Evolutionary conservation across 2,888 invertebrate species (phyloP), one percentile per base, ranked within the genome.

Genomic region (Tanytarsus gracilentus): DNA sequence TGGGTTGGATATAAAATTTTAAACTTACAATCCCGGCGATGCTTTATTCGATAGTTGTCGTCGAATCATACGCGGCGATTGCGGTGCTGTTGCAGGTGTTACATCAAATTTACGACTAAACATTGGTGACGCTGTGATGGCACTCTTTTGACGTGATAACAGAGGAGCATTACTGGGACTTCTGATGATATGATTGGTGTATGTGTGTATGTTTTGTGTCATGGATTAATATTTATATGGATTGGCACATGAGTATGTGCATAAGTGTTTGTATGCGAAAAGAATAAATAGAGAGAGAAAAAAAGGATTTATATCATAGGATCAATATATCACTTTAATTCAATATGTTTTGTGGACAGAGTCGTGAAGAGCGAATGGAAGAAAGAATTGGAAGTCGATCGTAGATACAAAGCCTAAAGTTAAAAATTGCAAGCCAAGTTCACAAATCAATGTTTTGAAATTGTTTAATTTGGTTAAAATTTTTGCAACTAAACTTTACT

Each of bases 1-100:
- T 33, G n/a, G 6, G 3, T 3, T 11, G 6, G 33, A n/a, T 23
- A 44, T 23, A 44, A 18, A 14, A 44, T 18, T 11, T 23, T 23
- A 44, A 30, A 68, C 69, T 69, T 68, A 69, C 69, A 69, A 66
- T 64, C 69, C 68, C 58, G 68, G 67, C 23, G 69, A 68, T 61
- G 66, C 66, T 65, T 69, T 69, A 51, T 62, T 67, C n/a, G 67
- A 66, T 63, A 67, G 65, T 53, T 64, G 56, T 27, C 69, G 65
- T 33, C 69, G 66, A 33, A 61, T 63, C n/a, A 68, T 62, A 48
- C 68, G 65, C 11, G 69, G 69, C 55, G 69, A 69, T 49, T 66
- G 63, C 49, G 68, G 68, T 59, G 61, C 63, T 33, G 65, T 63
- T 39, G 63, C 51, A 21, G 63, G 61, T 23, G 65, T 25, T 49